Percentiles rank a stretch among this genome's conserved stretches.
These are phyloP conservation scores for Petrolisthes manimaculis DNA, from an alignment of 2,888 invertebrate genomes.

Conservation along the genomic window DNA sequence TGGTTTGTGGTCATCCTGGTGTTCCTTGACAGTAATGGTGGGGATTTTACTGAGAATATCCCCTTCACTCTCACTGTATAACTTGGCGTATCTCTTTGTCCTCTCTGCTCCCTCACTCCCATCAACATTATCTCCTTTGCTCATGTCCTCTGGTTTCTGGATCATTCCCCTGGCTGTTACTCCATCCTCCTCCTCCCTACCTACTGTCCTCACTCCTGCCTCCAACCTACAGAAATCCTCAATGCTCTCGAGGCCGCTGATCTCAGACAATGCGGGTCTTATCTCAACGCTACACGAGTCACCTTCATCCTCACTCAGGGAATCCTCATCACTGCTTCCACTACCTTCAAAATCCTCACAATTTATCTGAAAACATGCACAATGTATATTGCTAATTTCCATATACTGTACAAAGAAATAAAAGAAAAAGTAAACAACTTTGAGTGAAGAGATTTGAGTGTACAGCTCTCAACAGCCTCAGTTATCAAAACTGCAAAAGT, in stretches of 20 bases:
- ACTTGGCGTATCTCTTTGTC: background rate
- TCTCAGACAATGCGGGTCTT: constrained; percentile 23
- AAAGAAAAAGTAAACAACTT: background rate
- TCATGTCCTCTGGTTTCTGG: background rate
- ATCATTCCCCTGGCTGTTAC: background rate
- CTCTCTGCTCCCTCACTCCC: background rate
- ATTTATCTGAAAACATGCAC: constrained; percentile 31
- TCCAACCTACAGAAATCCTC: constrained; percentile 33
- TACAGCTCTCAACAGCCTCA: background rate
- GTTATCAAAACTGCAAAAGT: background rate
- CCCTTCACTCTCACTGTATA: background rate
- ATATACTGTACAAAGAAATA: background rate
- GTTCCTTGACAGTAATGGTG: background rate
- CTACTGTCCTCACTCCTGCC: background rate
- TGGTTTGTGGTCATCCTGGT: too few relatives aligned
- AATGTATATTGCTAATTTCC: background rate
- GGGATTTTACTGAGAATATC: constrained; percentile 9
- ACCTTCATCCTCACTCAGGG: constrained; percentile 36
- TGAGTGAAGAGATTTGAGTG: background rate
- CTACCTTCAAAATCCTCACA: constrained; percentile 21
- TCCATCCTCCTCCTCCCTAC: background rate
- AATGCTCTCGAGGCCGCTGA: constrained; percentile 32
- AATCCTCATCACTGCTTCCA: constrained; percentile 29
- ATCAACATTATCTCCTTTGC: background rate
- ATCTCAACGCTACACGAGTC: constrained; percentile 30